Evolutionary conservation across 1,140 invertebrate genomes (phyloP).

Genomic region (Sycophila sp.): DNA sequence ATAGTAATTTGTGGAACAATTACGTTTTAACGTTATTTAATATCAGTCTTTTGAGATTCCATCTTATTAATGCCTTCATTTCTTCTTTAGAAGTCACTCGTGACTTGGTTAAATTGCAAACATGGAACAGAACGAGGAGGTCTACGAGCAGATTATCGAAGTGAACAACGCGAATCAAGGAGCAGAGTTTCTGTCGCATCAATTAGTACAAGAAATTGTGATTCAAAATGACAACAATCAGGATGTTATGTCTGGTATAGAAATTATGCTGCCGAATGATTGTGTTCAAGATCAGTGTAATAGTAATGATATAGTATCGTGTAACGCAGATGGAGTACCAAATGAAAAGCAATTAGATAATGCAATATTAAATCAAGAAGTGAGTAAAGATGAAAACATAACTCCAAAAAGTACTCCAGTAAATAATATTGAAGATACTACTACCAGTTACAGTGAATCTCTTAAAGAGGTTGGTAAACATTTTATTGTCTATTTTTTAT

Average conservation of each 20-base stretch:
- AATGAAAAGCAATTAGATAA: constrained; percentile 20
- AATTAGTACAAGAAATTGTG: constrained; percentile 26
- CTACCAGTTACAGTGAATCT: background rate
- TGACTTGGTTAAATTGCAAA: background rate
- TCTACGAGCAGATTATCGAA: constrained; percentile 26
- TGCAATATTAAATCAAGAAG: constrained; percentile 5
- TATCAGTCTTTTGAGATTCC: no score
- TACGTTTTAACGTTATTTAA: no score
- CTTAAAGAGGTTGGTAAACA: no score
- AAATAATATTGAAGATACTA: constrained; percentile 19
- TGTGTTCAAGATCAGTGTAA: constrained; percentile 1
- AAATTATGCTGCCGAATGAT: constrained; percentile 27
- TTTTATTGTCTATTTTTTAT: no score
- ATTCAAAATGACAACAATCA: constrained; percentile 24
- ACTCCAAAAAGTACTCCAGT: no score
- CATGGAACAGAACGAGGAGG: constrained; percentile 32
- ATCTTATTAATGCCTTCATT: no score
- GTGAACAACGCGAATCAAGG: constrained; percentile 2
- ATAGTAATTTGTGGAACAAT: no score
- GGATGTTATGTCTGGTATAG: constrained; percentile 11
- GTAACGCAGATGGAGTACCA: constrained; percentile 1
- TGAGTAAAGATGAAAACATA: constrained; percentile 15
- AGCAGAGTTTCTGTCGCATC: background rate
- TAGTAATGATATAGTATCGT: constrained; percentile 2
- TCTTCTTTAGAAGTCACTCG: background rate